phyloP scores from a whole-genome alignment of 2,888 invertebrate species.

The Parascotia fuliginaria region DNA sequence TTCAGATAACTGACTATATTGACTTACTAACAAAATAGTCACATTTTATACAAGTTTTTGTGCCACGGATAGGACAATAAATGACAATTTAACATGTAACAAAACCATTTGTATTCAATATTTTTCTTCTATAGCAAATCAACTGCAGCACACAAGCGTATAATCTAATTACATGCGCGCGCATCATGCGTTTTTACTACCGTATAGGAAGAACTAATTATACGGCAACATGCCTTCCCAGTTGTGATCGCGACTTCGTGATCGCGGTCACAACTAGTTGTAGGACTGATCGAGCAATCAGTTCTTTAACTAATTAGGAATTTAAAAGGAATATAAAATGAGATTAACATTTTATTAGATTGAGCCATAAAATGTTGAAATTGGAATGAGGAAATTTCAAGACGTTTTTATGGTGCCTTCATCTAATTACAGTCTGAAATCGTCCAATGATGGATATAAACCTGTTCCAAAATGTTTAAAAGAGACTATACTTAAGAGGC shows the following conservation, averaged over 20 bases:
- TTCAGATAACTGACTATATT: no score
- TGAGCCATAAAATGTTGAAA: no score
- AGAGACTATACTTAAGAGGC: no score
- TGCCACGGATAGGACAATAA: background rate
- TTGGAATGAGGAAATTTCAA: no score
- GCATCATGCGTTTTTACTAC: conserved; percentile 26
- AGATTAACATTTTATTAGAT: background rate
- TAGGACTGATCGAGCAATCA: background rate
- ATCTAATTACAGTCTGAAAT: no score
- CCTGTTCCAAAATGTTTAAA: no score
- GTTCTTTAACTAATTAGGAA: conserved; percentile 1
- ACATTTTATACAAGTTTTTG: no score
- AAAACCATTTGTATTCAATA: no score
- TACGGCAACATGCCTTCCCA: conserved; percentile 29
- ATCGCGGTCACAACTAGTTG: conserved; percentile 22
- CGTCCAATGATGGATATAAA: no score
- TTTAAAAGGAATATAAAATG: conserved; percentile 2
- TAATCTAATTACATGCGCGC: conserved; percentile 50
- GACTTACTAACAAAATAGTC: no score
- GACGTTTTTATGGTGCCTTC: no score
- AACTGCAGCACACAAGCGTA: conserved; percentile 24
- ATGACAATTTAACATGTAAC: background rate
- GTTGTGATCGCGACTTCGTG: conserved; percentile 16
- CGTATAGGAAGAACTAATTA: conserved; percentile 41
- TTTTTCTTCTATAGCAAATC: background rate